A percentile compares a stretch with the other conserved stretches of the same genome.
These are phyloP conservation scores for Austrofundulus limnaeus DNA, from an alignment of 2,113 vertebrate genomes.

Conservation along the genomic window DNA sequence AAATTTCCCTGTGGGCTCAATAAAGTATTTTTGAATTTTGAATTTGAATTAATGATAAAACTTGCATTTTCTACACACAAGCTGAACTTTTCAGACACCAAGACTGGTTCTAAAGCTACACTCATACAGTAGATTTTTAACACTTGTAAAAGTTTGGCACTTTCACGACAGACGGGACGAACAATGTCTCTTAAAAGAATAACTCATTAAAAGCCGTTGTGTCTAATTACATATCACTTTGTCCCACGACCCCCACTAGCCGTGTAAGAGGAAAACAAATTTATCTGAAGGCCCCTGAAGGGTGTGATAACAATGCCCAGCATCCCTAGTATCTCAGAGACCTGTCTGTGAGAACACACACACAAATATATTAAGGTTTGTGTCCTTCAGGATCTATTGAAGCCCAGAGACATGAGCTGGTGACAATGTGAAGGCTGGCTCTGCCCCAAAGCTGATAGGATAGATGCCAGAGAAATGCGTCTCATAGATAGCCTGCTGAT, in stretches of 20 bases:
- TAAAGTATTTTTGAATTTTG: too few relatives aligned
- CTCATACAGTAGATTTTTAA: constrained; percentile 2
- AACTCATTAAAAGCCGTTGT: constrained; percentile 29
- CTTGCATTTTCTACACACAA: too few relatives aligned
- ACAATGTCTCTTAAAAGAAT: not conserved
- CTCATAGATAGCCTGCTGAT: constrained; percentile 55
- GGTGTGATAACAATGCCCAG: constrained; percentile 57
- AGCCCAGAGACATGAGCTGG: constrained; percentile 45
- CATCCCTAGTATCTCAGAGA: constrained; percentile 17
- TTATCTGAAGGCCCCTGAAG: constrained; percentile 56
- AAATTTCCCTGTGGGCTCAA: too few relatives aligned
- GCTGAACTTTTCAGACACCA: constrained; percentile 24
- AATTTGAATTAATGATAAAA: too few relatives aligned
- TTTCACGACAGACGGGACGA: not conserved
- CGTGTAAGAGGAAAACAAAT: constrained; percentile 24
- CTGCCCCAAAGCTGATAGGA: constrained; percentile 57
- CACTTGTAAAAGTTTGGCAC: too few relatives aligned
- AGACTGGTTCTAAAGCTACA: constrained; percentile 12
- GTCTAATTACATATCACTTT: not conserved
- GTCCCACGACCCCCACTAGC: not conserved
- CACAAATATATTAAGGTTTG: not conserved
- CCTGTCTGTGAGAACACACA: constrained; percentile 3
- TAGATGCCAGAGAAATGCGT: constrained; percentile 39
- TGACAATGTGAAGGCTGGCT: constrained; percentile 39
- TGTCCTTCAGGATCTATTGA: constrained; percentile 40